Evolutionary conservation across 2,797 vertebrate species (phyloP).

Genomic region (Typhlichthys eigenmanni): DNA sequence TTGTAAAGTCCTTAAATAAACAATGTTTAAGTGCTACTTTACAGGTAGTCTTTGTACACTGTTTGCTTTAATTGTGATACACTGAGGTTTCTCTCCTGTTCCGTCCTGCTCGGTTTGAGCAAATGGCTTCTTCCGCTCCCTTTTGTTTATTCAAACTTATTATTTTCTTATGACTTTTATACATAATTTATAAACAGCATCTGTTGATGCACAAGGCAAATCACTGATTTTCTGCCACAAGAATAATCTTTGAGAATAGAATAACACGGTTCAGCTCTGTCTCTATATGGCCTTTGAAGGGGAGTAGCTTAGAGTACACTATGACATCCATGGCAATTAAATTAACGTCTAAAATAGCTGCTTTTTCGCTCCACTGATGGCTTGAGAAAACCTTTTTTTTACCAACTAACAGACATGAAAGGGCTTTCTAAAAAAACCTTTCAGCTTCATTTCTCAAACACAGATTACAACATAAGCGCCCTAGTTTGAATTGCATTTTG

Average conservation of each 20-base stretch:
- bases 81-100: not conserved
- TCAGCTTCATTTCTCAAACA: conserved; percentile 47
- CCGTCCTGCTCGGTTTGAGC: conserved; percentile 17
- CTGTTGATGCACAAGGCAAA: conserved; percentile 63
- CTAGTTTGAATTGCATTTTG: conserved; percentile 46
- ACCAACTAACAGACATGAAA: conserved; percentile 54
- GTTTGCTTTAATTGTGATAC: conserved; percentile 25
- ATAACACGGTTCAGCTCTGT: conserved; percentile 39
- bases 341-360: conserved; percentile 50
- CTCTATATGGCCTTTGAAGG: conserved; percentile 33
- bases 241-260: conserved; percentile 51
- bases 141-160: conserved; percentile 50
- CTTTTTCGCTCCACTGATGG: conserved; percentile 26
- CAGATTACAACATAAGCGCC: conserved; percentile 47
- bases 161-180: conserved; percentile 70
- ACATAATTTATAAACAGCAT: conserved; percentile 74
- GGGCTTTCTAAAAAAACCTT: conserved; percentile 59
- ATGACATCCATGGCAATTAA: conserved; percentile 59
- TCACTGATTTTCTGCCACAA: conserved; percentile 61
- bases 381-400: conserved; percentile 17
- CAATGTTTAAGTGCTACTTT: conserved; percentile 27
- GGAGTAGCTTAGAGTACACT: conserved; percentile 44
- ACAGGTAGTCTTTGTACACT: conserved; percentile 14
- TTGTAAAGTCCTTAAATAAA: conserved; percentile 21
- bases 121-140: conserved; percentile 19